phyloP scores from a whole-genome alignment of 2,113 vertebrate genomes.

The Anhinga anhinga region DNA sequence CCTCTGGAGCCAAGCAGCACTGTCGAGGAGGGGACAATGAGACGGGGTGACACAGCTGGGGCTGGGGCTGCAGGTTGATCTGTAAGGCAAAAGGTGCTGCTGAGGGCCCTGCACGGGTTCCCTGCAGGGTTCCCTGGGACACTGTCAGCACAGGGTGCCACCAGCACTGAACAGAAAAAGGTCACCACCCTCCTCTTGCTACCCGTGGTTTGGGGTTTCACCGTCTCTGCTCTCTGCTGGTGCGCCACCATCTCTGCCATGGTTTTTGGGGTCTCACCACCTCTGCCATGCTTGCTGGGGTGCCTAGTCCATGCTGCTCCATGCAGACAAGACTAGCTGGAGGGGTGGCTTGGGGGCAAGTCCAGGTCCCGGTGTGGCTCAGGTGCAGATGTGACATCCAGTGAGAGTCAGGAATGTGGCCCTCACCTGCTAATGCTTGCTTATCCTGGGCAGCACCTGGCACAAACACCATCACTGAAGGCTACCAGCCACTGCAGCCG shows the following conservation, averaged over 20 bases:
- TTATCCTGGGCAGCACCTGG: neutral
- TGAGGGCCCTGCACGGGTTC: accelerated
- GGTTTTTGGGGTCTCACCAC: too few relatives aligned
- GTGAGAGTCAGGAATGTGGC: neutral
- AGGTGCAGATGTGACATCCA: accelerated
- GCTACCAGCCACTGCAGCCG: neutral
- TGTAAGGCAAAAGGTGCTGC: neutral
- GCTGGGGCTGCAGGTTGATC: accelerated
- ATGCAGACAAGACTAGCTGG: accelerated
- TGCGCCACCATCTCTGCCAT: neutral
- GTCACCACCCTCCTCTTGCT: neutral
- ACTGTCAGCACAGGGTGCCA: neutral
- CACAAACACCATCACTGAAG: neutral
- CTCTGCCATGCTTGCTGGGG: neutral
- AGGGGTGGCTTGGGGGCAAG: neutral
- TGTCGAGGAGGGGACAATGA: neutral
- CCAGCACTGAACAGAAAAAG: neutral
- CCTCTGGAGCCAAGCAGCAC: neutral
- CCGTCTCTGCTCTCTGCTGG: neutral
- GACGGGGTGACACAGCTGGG: neutral
- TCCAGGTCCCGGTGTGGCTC: neutral
- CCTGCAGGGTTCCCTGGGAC: neutral
- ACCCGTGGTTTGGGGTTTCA: neutral
- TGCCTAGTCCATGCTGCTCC: neutral
- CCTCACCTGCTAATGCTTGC: accelerated